These are phyloP conservation scores for Xylocopa sonorina DNA, from an alignment of 1,140 invertebrate genomes.

Conservation along the genomic window DNA sequence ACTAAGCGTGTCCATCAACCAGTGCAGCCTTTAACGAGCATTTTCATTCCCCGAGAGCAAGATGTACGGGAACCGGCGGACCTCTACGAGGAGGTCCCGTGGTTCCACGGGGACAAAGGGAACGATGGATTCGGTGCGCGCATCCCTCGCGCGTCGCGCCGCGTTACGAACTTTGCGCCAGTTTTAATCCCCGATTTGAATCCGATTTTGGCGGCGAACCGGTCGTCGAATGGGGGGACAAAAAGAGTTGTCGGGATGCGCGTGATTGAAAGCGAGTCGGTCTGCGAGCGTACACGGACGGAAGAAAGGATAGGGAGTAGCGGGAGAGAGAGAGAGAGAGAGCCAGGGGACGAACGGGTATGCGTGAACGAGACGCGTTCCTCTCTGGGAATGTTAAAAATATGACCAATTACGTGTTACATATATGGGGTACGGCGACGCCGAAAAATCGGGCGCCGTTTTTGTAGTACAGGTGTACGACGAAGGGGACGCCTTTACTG, in stretches of 20 bases:
- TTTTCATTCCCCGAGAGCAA: slow-evolving; percentile 9
- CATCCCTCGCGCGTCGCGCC: slow-evolving; percentile 5
- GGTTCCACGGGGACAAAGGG: slow-evolving; percentile 4
- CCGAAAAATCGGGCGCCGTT: slow-evolving; percentile 58
- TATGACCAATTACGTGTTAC: slow-evolving; percentile 78
- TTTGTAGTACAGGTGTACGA: slow-evolving; percentile 51
- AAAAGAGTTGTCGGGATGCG: slow-evolving; percentile 52
- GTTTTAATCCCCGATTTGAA: slow-evolving; percentile 68
- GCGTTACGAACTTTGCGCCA: slow-evolving; percentile 49
- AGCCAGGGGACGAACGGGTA: slow-evolving; percentile 5
- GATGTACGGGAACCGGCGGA: neutral
- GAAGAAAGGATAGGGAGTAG: slow-evolving; percentile 22
- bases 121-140: neutral
- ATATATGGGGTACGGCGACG: slow-evolving; percentile 75
- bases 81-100: slow-evolving; percentile 18
- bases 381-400: slow-evolving; percentile 66
- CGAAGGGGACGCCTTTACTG: neutral
- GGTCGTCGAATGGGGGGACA: slow-evolving; percentile 24
- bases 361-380: slow-evolving; percentile 58
- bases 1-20: slow-evolving; percentile 20
- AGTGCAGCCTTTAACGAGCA: slow-evolving; percentile 34
- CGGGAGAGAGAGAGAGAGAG: neutral
- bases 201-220: slow-evolving; percentile 70
- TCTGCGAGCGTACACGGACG: neutral
- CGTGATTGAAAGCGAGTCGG: slow-evolving; percentile 58